phyloP scores from a whole-genome alignment of 1,140 invertebrate genomes.

The Agrypnia vestita region DNA sequence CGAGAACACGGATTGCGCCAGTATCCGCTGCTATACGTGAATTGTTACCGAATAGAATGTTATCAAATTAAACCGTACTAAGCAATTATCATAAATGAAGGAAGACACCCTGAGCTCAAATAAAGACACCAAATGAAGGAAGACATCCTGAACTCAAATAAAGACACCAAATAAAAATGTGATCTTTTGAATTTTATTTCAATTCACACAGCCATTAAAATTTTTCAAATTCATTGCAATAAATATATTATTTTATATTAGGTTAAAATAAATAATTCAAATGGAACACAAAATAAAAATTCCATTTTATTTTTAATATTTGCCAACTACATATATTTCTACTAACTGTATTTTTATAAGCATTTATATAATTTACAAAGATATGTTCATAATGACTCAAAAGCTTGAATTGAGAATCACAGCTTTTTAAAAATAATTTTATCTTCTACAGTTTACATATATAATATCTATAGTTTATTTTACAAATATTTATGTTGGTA shows the following conservation, averaged over 20 bases:
- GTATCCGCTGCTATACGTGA: too few species aligned
- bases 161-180: conserved; percentile 41
- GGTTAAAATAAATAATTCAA: not conserved
- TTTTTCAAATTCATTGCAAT: conserved; percentile 29
- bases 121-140: too few species aligned
- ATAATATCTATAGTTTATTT: too few species aligned
- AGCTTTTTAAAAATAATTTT: not conserved
- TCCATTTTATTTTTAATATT: conserved; percentile 42
- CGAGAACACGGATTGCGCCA: too few species aligned
- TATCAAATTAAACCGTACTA: too few species aligned
- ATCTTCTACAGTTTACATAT: not conserved
- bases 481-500: too few species aligned
- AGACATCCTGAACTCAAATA: conserved; percentile 15
- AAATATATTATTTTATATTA: conserved; percentile 1
- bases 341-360: conserved; percentile 38
- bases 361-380: conserved; percentile 15
- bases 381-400: not conserved
- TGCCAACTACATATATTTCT: conserved; percentile 44
- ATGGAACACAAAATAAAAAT: conserved; percentile 44
- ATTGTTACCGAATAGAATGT: too few species aligned
- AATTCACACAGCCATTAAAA: conserved; percentile 35
- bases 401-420: not conserved
- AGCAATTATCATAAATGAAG: too few species aligned
- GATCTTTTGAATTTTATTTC: conserved; percentile 41
- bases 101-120: too few species aligned